Base-by-base conservation (phyloP, 2,113 vertebrate species). In the Gavialis gangeticus region DNA sequence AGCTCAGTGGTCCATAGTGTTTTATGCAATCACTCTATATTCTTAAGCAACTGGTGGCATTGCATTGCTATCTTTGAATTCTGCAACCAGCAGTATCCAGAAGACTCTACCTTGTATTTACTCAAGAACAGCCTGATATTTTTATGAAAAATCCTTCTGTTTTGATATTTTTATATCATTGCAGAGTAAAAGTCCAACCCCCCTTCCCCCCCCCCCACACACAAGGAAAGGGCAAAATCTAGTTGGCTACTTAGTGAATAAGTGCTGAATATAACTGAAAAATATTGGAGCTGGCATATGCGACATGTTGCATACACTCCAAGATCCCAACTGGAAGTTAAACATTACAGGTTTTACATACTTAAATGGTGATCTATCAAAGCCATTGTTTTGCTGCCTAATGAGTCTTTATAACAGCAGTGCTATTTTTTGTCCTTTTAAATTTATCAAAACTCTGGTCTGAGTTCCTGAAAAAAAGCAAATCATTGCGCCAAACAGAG, bases 181-280 rank as follows among this genome's bases (percentile, higher is more conserved):
- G 2, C 4, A 10, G 59, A 15, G 5, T 4, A 5, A 24, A 27
- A 57, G 3, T 6, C 10, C 57, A 4, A 46, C 7, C 46, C 8
- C 46, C 46, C 46, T 34, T 34, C 34, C 34, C 34, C 34, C 34
- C 34, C 34, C 34, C 34, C 34, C 34, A 6, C 75, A 58, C 4
- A 2, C 14, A 0, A 37, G 17, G 2, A 1, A 4, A 17, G 28
- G 18, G 9, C 4, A 2, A 30, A 79, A 28, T 17, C 8, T 1
- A 4, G 2, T 6, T 59, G 54, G 46, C 46, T 54, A 14, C 18
- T 24, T 10, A 5, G 10, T 8, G 34, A 14, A 19, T n/a, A 25
- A 3, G 1, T 25, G 59, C 6, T 10, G 73, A 24, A 12, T 10
- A 27, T 3, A 28, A 27, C 19, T 1, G 62, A 5, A 64, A 19